Evolutionary conservation across 1,140 invertebrate species (phyloP).

Genomic region (Pseudomyrmex flavicornis): DNA sequence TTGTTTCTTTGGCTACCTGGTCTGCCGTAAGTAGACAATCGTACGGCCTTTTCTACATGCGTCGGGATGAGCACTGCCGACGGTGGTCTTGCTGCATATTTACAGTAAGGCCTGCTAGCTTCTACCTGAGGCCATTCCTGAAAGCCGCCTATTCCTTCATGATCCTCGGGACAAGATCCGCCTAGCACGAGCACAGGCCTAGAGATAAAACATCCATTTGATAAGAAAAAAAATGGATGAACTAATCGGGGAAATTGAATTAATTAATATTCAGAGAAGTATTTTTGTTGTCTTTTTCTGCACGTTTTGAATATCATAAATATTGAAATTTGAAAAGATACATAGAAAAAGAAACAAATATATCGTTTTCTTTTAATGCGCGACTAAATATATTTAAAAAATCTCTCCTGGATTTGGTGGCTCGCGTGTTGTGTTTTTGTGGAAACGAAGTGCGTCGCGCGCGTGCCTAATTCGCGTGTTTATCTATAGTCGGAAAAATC

Average conservation of each 20-base stretch:
- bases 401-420: neutral
- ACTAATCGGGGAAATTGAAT: too few species aligned
- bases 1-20: conserved; percentile 86
- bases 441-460: neutral
- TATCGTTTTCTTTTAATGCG: too few species aligned
- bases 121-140: conserved; percentile 98
- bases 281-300: too few species aligned
- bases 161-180: conserved; percentile 95
- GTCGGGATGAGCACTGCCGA: conserved; percentile 92
- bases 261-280: too few species aligned
- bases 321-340: too few species aligned
- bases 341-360: too few species aligned
- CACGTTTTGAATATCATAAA: too few species aligned
- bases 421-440: neutral
- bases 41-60: conserved; percentile 96
- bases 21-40: conserved; percentile 93
- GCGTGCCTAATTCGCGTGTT: neutral
- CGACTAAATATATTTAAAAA: neutral
- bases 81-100: conserved; percentile 95
- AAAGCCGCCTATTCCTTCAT: conserved; percentile 97
- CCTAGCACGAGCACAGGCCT: conserved; percentile 96
- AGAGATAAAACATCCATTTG: neutral
- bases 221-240: neutral
- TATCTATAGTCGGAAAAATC: conserved; percentile 3
- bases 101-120: conserved; percentile 92